These are phyloP conservation scores for Lates calcarifer DNA, from an alignment of 2,113 vertebrate species.

Conservation along the genomic window DNA sequence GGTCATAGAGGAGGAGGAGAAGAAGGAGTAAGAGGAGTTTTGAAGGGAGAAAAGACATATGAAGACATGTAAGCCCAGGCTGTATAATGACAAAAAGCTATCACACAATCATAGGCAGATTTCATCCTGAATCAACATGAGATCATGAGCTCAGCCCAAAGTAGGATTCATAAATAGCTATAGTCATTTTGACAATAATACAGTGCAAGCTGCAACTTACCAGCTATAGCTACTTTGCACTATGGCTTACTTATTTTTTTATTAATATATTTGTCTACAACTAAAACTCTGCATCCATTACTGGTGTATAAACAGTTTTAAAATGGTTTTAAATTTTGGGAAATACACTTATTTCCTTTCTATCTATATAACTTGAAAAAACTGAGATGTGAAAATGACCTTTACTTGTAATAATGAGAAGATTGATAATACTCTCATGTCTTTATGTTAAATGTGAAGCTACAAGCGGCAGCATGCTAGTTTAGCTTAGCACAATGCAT, in stretches of 20 bases:
- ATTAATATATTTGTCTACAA: background rate
- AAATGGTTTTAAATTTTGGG: no score
- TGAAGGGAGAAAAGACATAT: background rate
- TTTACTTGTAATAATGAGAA: no score
- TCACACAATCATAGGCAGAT: conserved; percentile 5
- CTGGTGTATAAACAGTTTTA: no score
- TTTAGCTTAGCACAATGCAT: no score
- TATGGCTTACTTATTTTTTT: background rate
- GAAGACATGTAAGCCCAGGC: background rate
- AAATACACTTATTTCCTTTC: no score
- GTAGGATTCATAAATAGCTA: background rate
- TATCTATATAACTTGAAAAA: no score
- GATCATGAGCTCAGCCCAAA: conserved; percentile 16
- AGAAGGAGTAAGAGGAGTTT: background rate
- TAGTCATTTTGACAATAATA: background rate
- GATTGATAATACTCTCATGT: no score
- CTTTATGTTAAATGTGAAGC: no score
- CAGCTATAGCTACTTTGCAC: background rate
- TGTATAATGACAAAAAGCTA: conserved; percentile 11
- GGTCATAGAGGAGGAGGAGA: conserved; percentile 34
- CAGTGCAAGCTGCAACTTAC: background rate
- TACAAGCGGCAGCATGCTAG: no score
- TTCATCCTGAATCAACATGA: conserved; percentile 1
- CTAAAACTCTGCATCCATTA: background rate
- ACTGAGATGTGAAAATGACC: no score